phyloP scores from a whole-genome alignment of 1,140 invertebrate species.

The Heliothis virescens region DNA sequence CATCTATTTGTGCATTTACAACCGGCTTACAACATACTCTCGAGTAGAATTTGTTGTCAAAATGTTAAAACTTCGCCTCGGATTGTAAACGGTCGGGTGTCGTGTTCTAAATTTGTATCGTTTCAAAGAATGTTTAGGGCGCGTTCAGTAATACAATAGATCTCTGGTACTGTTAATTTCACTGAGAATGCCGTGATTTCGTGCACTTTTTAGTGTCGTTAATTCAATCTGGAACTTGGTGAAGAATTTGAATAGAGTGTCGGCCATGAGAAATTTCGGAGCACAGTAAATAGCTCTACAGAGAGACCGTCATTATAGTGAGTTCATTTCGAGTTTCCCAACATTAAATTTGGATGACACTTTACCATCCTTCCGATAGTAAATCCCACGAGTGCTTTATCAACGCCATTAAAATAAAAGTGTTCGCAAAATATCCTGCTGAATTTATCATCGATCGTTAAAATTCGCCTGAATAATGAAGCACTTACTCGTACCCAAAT shows the following conservation, averaged over 20 bases:
- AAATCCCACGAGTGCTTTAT: conserved; percentile 63
- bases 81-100: conserved; percentile 61
- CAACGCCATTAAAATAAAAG: conserved; percentile 66
- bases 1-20: conserved; percentile 71
- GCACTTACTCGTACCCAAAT: conserved; percentile 8
- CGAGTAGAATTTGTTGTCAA: conserved; percentile 66
- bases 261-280: conserved; percentile 69
- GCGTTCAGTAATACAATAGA: conserved; percentile 68
- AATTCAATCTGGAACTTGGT: conserved; percentile 68
- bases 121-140: conserved; percentile 69
- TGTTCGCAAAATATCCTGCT: conserved; percentile 54
- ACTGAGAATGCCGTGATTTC: conserved; percentile 61
- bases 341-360: conserved; percentile 71
- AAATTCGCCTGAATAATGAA: conserved; percentile 23
- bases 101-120: conserved; percentile 74
- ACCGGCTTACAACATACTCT: conserved; percentile 63
- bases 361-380: conserved; percentile 73
- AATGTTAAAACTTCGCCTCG: conserved; percentile 63
- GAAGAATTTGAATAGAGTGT: conserved; percentile 69
- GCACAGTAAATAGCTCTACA: conserved; percentile 71
- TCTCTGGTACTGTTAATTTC: conserved; percentile 68
- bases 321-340: conserved; percentile 72
- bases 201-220: conserved; percentile 70
- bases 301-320: conserved; percentile 74
- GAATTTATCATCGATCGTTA: conserved; percentile 46